Evolutionary conservation across 2,797 vertebrate genomes (phyloP), one percentile per base, ranked within the genome.

Genomic region (Benthosema pterotum): DNA sequence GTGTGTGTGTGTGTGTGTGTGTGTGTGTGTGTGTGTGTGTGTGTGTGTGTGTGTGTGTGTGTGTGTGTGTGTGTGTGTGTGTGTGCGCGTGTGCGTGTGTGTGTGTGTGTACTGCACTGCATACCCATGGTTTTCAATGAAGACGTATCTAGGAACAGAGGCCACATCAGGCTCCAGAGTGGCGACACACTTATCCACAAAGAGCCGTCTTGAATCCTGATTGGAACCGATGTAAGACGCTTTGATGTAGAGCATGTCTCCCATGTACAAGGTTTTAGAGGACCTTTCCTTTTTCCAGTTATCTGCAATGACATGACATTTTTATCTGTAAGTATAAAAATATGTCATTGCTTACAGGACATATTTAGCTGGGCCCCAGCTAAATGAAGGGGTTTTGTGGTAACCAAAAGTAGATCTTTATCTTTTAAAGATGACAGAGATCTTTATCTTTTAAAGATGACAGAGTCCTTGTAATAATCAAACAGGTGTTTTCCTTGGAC

Each of bases 91-190:
- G n/a, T n/a, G n/a, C n/a, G n/a, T n/a, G n/a, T n/a, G 18, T 14
- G n/a, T n/a, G n/a, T n/a, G n/a, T n/a, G n/a, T n/a, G n/a, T n/a
- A n/a, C n/a, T n/a, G n/a, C n/a, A n/a, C 0, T 42, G 38, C 22
- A 51, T 5, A 79, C 80, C 80, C 84, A 2, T 85, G 42, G 46
- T 85, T 85, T 46, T 80, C 65, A 28, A 82, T 71, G 1, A 87
- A 73, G 59, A 72, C 69, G 50, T 85, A 82, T 84, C 74, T 80
- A 43, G 83, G 86, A 9, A 67, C 56, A 0, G 83, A 83, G 0
- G 43, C n/a, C 1, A 42, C 0, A 0, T 83, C 72, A 45, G 80
- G 78, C 0, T 62, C 69, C 72, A 84, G 69, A 1, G 78, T 82
- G 46, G 77, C 78, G 1, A 85, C 84, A 7, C 86, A 87, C 68